Percentiles rank a stretch among this genome's conserved stretches.
These are phyloP conservation scores for Trichacis sp. DNA, from an alignment of 2,888 invertebrate species.

Conservation along the genomic window DNA sequence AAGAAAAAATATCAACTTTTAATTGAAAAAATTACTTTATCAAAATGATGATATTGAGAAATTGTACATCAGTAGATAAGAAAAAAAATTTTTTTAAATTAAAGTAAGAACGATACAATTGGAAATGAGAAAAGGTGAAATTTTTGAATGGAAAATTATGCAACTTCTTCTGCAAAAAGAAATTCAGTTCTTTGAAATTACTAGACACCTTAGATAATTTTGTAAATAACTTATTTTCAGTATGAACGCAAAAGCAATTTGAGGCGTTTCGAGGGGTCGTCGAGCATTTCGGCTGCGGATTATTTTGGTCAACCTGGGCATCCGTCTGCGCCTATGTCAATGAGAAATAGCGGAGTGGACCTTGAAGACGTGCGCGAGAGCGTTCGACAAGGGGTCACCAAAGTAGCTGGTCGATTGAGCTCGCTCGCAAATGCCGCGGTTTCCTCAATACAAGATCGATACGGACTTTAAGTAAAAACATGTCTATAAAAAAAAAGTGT, in stretches of 20 bases:
- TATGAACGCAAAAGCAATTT: constrained; percentile 73
- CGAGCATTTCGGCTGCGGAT: constrained; percentile 96
- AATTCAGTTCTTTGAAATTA: no score
- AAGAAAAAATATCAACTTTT: no score
- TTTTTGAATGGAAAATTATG: no score
- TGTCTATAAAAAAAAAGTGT: constrained; percentile 9
- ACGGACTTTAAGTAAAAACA: constrained; percentile 57
- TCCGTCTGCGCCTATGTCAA: constrained; percentile 59
- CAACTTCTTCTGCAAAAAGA: no score
- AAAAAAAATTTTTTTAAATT: no score
- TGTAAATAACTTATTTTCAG: constrained; percentile 65
- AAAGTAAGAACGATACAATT: no score
- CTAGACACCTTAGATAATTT: no score
- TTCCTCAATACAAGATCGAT: constrained; percentile 85
- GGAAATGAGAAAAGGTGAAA: no score
- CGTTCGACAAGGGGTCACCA: constrained; percentile 95
- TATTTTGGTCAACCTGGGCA: constrained; percentile 79
- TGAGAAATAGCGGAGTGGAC: constrained; percentile 72
- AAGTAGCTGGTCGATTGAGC: constrained; percentile 96
- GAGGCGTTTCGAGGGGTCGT: constrained; percentile 90
- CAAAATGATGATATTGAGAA: no score
- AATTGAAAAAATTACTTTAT: no score
- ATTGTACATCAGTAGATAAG: no score
- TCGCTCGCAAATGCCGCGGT: constrained; percentile 95
- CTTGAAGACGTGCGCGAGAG: constrained; percentile 97